phyloP scores from a whole-genome alignment of 2,113 vertebrate species.

The Daphoenositta chrysoptera region DNA sequence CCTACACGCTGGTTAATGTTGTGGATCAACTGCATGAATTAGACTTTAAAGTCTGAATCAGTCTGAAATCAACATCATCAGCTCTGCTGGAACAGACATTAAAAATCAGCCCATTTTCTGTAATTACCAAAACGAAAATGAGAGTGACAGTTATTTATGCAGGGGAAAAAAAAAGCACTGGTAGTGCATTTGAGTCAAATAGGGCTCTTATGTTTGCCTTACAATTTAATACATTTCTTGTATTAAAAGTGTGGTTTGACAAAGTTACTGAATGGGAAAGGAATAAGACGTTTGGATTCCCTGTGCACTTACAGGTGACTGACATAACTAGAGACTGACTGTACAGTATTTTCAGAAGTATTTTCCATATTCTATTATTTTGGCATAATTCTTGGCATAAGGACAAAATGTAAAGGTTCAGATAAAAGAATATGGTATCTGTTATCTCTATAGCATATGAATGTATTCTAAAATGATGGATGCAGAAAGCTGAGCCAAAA shows the following conservation, averaged over 20 bases:
- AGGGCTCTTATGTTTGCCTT: background rate
- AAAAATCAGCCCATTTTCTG: background rate
- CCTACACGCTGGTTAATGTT: constrained; percentile 9
- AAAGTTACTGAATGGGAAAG: background rate
- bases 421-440: background rate
- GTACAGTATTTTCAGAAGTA: background rate
- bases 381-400: background rate
- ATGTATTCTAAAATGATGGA: background rate
- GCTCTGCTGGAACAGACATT: constrained; percentile 1
- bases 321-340: background rate
- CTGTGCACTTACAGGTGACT: background rate
- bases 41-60: constrained; percentile 27
- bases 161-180: background rate
- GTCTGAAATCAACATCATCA: constrained; percentile 12
- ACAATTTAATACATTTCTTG: background rate
- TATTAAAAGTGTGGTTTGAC: background rate
- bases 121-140: constrained; percentile 12
- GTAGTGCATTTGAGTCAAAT: background rate
- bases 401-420: background rate
- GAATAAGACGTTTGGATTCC: background rate
- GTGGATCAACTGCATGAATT: constrained; percentile 3
- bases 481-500: background rate
- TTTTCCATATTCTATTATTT: background rate
- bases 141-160: background rate
- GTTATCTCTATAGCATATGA: background rate